Evolutionary conservation across 2,113 vertebrate species (phyloP).

Genomic region (Benitochromis conjunctus): DNA sequence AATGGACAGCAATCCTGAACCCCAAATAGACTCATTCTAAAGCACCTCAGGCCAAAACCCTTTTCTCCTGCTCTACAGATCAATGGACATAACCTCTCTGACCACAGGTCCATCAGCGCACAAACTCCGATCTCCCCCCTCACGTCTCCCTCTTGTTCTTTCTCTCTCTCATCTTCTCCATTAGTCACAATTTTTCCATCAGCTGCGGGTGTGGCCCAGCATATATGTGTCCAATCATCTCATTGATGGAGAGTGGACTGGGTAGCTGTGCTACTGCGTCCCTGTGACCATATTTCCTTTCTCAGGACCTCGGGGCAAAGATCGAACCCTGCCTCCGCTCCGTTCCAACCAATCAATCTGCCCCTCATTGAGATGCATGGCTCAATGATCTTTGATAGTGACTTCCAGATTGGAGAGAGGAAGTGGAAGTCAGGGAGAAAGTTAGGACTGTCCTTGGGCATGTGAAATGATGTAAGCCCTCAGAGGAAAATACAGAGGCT

Average conservation of each 20-base stretch:
- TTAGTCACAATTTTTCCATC: slow-evolving; percentile 61
- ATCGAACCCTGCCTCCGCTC: slow-evolving; percentile 64
- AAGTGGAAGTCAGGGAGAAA: slow-evolving; percentile 27
- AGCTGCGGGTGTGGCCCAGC: slow-evolving; percentile 51
- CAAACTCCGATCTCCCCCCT: slow-evolving; percentile 21
- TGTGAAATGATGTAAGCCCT: slow-evolving; percentile 8
- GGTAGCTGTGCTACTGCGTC: slow-evolving; percentile 19
- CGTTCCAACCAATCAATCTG: slow-evolving; percentile 64
- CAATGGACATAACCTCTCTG: slow-evolving; percentile 67
- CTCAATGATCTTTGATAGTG: slow-evolving; percentile 66
- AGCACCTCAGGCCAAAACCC: slow-evolving; percentile 61
- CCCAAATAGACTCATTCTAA: slow-evolving; percentile 70
- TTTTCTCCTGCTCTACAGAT: slow-evolving; percentile 55
- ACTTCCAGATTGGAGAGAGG: slow-evolving; percentile 48
- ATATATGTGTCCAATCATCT: slow-evolving; percentile 63
- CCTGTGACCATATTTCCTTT: slow-evolving; percentile 44
- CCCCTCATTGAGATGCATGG: slow-evolving; percentile 71
- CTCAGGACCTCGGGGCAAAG: slow-evolving; percentile 57
- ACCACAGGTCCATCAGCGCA: slow-evolving; percentile 66
- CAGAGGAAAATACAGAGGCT: neutral
- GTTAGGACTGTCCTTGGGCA: slow-evolving; percentile 47
- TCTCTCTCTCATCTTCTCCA: slow-evolving; percentile 53
- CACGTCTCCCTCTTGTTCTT: neutral
- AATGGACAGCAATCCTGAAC: slow-evolving; percentile 60
- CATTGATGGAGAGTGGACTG: slow-evolving; percentile 54